Conservation (phyloP, 2,113 vertebrate genomes). For the Spizaetus ornatus region DNA sequence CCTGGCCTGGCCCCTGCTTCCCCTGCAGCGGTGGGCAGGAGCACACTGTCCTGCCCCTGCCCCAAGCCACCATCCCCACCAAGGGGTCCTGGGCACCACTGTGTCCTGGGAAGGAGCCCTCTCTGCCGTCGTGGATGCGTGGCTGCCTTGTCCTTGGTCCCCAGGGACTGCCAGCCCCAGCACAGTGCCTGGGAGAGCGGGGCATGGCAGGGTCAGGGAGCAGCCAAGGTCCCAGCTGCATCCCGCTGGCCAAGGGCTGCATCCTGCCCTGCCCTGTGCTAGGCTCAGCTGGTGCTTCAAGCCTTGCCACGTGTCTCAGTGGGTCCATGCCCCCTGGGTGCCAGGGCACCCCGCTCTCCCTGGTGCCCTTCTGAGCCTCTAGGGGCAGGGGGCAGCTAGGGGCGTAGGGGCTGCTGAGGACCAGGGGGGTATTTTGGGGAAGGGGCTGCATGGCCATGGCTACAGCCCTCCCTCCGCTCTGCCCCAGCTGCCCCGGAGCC, state of each 20-base stretch:
- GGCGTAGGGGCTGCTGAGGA: not conserved
- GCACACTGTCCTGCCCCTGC: fast-evolving
- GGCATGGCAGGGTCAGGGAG: not conserved
- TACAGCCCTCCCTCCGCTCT: not conserved
- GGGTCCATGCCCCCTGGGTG: not conserved
- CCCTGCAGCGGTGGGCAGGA: not conserved
- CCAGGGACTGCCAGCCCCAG: not conserved
- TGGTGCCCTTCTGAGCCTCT: not conserved
- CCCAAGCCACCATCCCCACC: not conserved
- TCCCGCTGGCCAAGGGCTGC: not conserved
- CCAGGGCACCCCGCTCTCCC: not conserved
- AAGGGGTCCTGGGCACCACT: not conserved
- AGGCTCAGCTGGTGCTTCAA: not conserved
- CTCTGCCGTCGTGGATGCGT: fast-evolving
- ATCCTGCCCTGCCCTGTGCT: not conserved
- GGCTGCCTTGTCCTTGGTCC: not conserved
- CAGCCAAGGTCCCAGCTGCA: not conserved
- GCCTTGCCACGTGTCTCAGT: fast-evolving
- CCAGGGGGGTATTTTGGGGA: fast-evolving
- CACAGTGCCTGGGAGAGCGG: not conserved
- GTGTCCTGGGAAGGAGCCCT: not conserved
- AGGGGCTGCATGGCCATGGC: fast-evolving
- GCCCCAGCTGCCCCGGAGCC: not conserved
- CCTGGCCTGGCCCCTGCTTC: not conserved
- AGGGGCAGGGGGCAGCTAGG: too few relatives aligned